These are phyloP conservation scores for Callocephalon fimbriatum DNA, from an alignment of 2,113 vertebrate genomes.

Conservation along the genomic window DNA sequence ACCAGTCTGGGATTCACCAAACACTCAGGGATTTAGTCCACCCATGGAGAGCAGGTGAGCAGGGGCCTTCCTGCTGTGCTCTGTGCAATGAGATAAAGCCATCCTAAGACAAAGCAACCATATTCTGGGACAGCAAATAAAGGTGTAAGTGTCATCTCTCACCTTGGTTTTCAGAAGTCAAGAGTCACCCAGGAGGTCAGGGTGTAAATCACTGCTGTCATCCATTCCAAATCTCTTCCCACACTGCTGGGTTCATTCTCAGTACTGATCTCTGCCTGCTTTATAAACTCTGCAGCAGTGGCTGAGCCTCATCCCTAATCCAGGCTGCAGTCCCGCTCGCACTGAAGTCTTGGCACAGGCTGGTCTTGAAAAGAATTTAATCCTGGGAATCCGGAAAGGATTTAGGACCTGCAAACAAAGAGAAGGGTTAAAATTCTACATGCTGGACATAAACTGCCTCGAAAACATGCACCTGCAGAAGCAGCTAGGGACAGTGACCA, in stretches of 20 bases:
- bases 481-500: background rate
- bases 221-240: background rate
- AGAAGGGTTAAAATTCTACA: background rate
- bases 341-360: background rate
- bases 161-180: background rate
- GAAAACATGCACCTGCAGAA: background rate
- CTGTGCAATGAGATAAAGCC: background rate
- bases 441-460: background rate
- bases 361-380: slow-evolving; percentile 24
- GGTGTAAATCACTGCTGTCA: background rate
- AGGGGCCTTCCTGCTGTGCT: background rate
- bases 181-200: background rate
- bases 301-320: background rate
- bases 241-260: background rate
- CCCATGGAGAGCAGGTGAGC: fast-evolving
- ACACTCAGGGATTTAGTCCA: background rate
- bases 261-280: background rate
- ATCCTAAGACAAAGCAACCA: background rate
- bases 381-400: background rate
- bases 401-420: slow-evolving; percentile 7
- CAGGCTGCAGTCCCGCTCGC: background rate
- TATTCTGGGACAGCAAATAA: background rate
- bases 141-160: background rate
- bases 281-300: background rate
- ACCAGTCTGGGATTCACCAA: background rate